Evolutionary conservation across 2,888 invertebrate species (phyloP).

Genomic region (Hypercompe scribonia): DNA sequence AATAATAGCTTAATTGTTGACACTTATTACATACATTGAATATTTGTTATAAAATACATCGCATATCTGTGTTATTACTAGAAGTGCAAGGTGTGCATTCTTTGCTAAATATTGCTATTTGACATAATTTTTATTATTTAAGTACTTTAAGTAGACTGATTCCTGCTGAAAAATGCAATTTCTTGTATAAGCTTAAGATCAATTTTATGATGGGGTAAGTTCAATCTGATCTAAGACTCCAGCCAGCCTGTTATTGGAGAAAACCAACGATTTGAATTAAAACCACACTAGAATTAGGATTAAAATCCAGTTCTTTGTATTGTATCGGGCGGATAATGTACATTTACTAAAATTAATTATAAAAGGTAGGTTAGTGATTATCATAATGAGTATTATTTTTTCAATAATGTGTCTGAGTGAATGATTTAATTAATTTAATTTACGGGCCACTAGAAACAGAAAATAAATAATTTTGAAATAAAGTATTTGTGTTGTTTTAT

Average conservation of each 20-base stretch:
- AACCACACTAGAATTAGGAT: background rate
- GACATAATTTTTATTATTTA: background rate
- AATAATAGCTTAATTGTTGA: background rate
- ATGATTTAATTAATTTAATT: slow-evolving; percentile 26
- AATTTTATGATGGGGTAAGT: background rate
- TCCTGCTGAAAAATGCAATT: background rate
- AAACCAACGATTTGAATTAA: background rate
- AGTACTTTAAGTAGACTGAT: background rate
- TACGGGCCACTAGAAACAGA: slow-evolving; percentile 28
- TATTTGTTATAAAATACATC: background rate
- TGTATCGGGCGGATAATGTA: slow-evolving; percentile 23
- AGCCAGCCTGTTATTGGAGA: background rate
- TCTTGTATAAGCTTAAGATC: background rate
- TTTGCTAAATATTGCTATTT: background rate
- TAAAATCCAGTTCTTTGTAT: background rate
- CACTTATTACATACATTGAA: background rate
- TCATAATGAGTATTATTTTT: slow-evolving; percentile 47
- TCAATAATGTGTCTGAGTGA: slow-evolving; percentile 23
- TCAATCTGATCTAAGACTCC: background rate
- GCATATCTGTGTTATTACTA: background rate
- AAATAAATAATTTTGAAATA: slow-evolving; percentile 13
- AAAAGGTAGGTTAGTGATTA: slow-evolving; percentile 20
- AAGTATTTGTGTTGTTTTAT: background rate
- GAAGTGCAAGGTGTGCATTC: background rate
- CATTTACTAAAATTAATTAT: slow-evolving; percentile 22